Evolutionary conservation across 30 jellyfish, hydroid and myxozoan species (phyloP), one percentile per base, ranked within the genome.

Genomic region (Catostylus mosaicus): DNA sequence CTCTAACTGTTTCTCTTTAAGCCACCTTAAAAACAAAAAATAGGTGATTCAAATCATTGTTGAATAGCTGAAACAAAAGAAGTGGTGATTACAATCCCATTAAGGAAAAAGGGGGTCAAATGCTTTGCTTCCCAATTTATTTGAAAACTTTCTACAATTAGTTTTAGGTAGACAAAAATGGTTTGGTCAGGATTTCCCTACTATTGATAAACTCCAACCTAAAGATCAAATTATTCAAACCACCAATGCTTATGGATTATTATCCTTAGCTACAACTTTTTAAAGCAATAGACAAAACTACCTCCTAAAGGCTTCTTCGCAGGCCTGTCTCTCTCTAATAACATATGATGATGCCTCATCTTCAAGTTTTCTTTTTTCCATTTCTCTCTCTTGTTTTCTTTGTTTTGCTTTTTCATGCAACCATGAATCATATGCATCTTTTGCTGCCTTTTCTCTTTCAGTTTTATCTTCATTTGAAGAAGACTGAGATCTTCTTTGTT

Each of bases 271-370:
- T 56, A 26, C 40, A 7, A 16, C 63, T 3, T n/a, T n/a, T n/a
- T n/a, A n/a, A n/a, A n/a, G n/a, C n/a, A n/a, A n/a, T n/a, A n/a
- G n/a, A n/a, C n/a, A n/a, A n/a, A 74, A n/a, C 43, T 48, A 94
- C 99, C 87, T 83, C 36, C 84, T 83, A 48, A 88, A 94, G 0
- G 99, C 97, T 80, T 88, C 96, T 22, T 94, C 97, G 68, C 99
- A 94, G 16, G 79, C 64, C 31, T 78, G 86, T 75, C 95, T 64
- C 75, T 94, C 97, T 69, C 97, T 83, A 19, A 87, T 88, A 1
- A 87, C 91, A 62, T 67, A 94, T 16, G 89, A 57, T 7, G 96
- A 77, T 9, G 97, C 99, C 48, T 94, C 97, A 12, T 94, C 99
- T 38, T 82, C 97, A 26, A 88, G 76, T 63, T 86, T 78, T 30